A percentile compares a stretch with the other conserved stretches of the same genome.
Evolutionary conservation across 2,888 invertebrate species (phyloP).

Genomic region (Oxytorus armatus): DNA sequence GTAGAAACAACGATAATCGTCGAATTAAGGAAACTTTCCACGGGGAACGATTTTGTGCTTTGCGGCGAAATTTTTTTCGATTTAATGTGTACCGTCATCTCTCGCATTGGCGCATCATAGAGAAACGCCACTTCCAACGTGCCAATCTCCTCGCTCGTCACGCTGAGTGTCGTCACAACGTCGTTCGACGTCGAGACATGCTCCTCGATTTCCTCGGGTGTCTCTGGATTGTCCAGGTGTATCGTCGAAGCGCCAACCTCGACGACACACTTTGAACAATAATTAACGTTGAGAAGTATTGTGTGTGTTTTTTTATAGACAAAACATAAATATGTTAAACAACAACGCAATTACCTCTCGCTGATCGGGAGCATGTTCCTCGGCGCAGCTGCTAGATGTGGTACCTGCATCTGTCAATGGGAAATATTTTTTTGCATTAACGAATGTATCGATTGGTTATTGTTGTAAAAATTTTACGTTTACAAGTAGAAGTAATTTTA

Average conservation of each 20-base stretch:
- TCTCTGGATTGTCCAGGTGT: conserved; percentile 77
- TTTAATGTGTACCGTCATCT: conserved; percentile 89
- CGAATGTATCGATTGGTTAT: neutral
- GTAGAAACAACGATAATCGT: neutral
- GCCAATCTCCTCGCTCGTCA: conserved; percentile 84
- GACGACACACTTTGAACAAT: conserved; percentile 78
- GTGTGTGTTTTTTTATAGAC: neutral
- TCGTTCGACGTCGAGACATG: conserved; percentile 83
- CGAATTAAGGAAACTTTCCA: too few species aligned
- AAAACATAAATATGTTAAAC: neutral
- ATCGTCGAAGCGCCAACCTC: conserved; percentile 81
- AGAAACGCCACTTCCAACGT: conserved; percentile 94
- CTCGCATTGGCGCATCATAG: conserved; percentile 95
- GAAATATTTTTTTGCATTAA: neutral
- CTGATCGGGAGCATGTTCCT: conserved; percentile 75
- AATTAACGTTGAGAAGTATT: neutral
- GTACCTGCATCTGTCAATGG: conserved; percentile 75
- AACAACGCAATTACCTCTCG: conserved; percentile 71
- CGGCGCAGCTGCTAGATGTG: conserved; percentile 76
- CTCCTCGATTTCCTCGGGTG: conserved; percentile 76
- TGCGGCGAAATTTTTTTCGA: neutral
- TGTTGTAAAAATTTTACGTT: too few species aligned
- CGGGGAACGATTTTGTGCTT: too few species aligned
- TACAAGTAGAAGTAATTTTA: neutral
- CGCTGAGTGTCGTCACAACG: conserved; percentile 75